These are phyloP conservation scores for Falcunculus frontatus DNA, from an alignment of 2,113 vertebrate genomes.

Conservation along the genomic window DNA sequence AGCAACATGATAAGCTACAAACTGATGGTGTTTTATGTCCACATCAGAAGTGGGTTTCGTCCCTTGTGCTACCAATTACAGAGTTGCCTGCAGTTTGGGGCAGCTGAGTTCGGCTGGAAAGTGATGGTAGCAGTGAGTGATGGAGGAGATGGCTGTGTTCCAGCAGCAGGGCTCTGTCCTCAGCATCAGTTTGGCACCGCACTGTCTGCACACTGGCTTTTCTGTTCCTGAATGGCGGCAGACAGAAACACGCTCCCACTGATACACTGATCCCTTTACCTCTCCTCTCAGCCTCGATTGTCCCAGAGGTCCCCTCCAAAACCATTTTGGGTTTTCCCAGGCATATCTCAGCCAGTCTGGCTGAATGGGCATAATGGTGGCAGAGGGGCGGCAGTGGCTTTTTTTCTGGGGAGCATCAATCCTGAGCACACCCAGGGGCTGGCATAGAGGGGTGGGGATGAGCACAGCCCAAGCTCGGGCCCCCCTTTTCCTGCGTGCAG, in stretches of 20 bases:
- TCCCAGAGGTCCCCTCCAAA: background rate
- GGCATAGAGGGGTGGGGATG: background rate
- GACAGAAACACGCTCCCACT: background rate
- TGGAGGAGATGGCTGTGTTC: conserved; percentile 14
- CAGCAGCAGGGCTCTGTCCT: conserved; percentile 35
- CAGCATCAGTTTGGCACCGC: conserved; percentile 42
- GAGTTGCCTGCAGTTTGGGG: background rate
- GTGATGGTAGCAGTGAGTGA: background rate
- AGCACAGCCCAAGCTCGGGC: background rate
- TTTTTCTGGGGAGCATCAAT: background rate
- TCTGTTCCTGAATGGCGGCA: conserved; percentile 4
- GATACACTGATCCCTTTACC: conserved; percentile 30
- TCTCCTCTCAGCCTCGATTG: background rate
- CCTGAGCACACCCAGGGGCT: background rate
- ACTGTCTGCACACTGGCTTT: conserved; percentile 4
- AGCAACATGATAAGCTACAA: background rate
- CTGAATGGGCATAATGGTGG: background rate
- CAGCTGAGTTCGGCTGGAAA: background rate
- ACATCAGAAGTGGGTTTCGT: background rate
- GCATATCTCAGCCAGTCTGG: background rate
- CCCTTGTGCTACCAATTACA: background rate
- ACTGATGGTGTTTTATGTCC: background rate
- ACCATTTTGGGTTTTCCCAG: background rate
- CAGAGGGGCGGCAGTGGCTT: background rate
- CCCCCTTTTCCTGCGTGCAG: background rate